Percentiles rank a stretch among this genome's conserved stretches.
These are phyloP conservation scores for Aphelenchoides besseyi DNA, from an alignment of 1,140 invertebrate genomes.

Conservation along the genomic window DNA sequence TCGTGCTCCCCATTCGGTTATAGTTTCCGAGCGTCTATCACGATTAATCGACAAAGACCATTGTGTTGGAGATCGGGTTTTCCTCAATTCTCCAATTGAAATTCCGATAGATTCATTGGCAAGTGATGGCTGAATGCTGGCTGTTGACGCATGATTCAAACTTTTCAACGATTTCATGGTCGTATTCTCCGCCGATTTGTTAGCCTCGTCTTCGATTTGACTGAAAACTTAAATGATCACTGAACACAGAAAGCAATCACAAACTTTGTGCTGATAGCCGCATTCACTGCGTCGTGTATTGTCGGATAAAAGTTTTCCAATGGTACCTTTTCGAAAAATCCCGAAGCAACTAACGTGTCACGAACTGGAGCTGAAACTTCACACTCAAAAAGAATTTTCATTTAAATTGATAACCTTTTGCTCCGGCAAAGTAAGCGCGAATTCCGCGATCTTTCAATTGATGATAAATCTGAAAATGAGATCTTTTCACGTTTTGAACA, in stretches of 20 bases:
- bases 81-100: background rate
- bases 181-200: too few species aligned
- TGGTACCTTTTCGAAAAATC: slow-evolving; percentile 51
- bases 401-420: slow-evolving; percentile 39
- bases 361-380: slow-evolving; percentile 50
- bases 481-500: background rate
- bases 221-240: too few species aligned
- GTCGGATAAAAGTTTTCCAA: slow-evolving; percentile 62
- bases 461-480: slow-evolving; percentile 43
- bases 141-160: background rate
- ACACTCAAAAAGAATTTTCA: background rate
- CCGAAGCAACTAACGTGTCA: slow-evolving; percentile 52
- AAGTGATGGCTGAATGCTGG: background rate
- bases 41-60: background rate
- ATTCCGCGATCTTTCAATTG: slow-evolving; percentile 42
- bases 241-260: too few species aligned
- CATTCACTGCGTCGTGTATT: slow-evolving; percentile 56
- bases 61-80: background rate
- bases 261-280: slow-evolving; percentile 19
- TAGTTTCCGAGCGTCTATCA: background rate
- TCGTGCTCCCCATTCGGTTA: background rate
- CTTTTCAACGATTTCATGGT: background rate
- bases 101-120: background rate
- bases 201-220: too few species aligned
- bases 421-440: slow-evolving; percentile 58